Base-by-base conservation (phyloP, 2,797 vertebrate genomes). In the Micropoecilia bifurca region DNA sequence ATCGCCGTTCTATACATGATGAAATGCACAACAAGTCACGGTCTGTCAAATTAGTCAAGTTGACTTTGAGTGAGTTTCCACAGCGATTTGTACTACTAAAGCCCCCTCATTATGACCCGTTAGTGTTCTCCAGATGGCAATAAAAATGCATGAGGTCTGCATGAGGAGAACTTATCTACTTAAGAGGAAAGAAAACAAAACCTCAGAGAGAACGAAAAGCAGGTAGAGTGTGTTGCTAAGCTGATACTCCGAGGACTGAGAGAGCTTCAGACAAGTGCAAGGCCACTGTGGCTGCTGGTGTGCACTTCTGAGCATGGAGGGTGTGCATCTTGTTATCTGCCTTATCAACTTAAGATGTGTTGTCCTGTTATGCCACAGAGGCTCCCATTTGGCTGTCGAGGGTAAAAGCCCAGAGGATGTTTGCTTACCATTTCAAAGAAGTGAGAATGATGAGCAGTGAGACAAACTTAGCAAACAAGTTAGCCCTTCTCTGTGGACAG, bases 101-200 rank as follows among this genome's bases (percentile, higher is more conserved):
- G 91, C 87, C 80, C 82, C 92, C 87, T 93, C 93, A 95, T 94
- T 95, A 93, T 93, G 92, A 96, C 68, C 89, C 90, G 94, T 84
- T 93, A 91, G 93, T 96, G 93, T 92, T 93, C 92, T 96, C 93
- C 90, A 93, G 95, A 95, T 95, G 93, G 91, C 89, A 91, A 93
- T 93, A 95, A 93, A 95, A 95, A 95, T 95, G 93, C 92, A 93
- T 94, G 93, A 95, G 94, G 91, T 93, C 89, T 86, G 80, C 85
- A 82, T 81, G 87, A 92, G 91, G 92, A 88, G 90, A 91, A 91
- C 91, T 91, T 84, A 83, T 88, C 88, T 92, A 92, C 93, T 94
- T 93, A 91, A 90, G 88, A 79, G 81, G 88, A 88, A 92, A 93
- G 93, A 94, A 93, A 89, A 95, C 68, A 71, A 94, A 94, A 94